A percentile compares a stretch with the other conserved stretches of the same genome.
Evolutionary conservation across 2,797 vertebrate genomes (phyloP).

Genomic region (Macrochelys suwanniensis): DNA sequence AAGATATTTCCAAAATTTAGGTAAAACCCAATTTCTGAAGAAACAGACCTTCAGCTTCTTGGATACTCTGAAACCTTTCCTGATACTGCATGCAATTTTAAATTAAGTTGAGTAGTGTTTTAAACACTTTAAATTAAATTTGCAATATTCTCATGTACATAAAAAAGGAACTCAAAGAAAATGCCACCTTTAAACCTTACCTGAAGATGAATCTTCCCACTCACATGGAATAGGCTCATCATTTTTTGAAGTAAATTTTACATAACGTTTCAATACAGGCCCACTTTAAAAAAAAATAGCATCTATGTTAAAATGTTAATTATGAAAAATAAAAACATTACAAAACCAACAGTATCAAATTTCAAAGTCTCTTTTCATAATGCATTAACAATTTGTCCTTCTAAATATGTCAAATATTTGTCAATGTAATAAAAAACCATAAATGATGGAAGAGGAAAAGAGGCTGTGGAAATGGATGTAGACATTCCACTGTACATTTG

Average conservation of each 20-base stretch:
- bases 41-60: background rate
- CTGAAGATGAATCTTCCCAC: conserved; percentile 33
- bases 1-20: background rate
- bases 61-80: background rate
- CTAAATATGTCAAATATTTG: background rate
- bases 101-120: background rate
- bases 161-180: conserved; percentile 21
- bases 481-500: background rate
- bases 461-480: background rate
- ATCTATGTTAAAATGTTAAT: background rate
- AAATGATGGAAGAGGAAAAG: background rate
- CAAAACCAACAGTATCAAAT: background rate
- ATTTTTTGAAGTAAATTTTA: background rate
- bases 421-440: background rate
- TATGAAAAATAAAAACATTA: background rate
- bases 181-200: conserved; percentile 54
- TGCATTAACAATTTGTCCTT: background rate
- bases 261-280: conserved; percentile 15
- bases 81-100: background rate
- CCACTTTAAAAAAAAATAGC: conserved; percentile 56
- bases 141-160: background rate
- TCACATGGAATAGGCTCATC: background rate
- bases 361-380: background rate
- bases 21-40: background rate
- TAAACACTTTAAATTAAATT: background rate